These are phyloP conservation scores for Trichomalopsis sarcophagae DNA, from an alignment of 1,140 invertebrate genomes.

Conservation along the genomic window DNA sequence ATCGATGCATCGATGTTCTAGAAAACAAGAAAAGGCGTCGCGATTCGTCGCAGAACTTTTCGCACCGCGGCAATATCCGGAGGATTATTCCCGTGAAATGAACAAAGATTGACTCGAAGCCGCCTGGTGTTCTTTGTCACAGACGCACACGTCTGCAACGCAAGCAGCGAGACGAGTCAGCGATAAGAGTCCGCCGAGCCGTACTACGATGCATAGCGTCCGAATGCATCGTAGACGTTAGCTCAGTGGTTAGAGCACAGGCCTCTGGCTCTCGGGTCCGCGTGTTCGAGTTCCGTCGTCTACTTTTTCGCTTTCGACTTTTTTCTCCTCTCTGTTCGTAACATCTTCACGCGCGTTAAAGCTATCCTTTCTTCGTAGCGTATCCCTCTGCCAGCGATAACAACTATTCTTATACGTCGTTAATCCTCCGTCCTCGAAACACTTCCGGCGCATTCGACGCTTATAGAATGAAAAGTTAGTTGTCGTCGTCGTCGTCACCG, in stretches of 20 bases:
- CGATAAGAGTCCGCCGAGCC: too few species aligned
- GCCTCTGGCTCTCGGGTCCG: too few species aligned
- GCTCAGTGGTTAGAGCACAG: too few species aligned
- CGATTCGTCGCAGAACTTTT: not conserved
- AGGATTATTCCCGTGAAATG: not conserved
- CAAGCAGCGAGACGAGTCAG: too few species aligned
- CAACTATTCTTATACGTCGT: slow-evolving; percentile 15
- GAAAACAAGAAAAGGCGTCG: not conserved
- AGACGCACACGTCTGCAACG: too few species aligned
- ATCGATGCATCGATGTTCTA: not conserved
- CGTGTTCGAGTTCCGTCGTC: too few species aligned
- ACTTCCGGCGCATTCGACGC: not conserved
- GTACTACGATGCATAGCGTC: too few species aligned
- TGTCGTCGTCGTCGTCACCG: not conserved
- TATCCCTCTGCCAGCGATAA: not conserved
- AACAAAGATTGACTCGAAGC: not conserved
- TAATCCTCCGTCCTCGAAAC: not conserved
- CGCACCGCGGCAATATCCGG: not conserved
- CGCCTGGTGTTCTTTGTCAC: not conserved
- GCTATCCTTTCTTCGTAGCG: not conserved
- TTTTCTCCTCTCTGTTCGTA: too few species aligned
- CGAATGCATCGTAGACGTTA: too few species aligned
- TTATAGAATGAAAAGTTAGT: slow-evolving; percentile 26
- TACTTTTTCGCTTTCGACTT: too few species aligned
- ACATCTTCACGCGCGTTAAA: not conserved